Evolutionary conservation across 2,113 vertebrate genomes (phyloP).

Genomic region (Hepsetus odoe): DNA sequence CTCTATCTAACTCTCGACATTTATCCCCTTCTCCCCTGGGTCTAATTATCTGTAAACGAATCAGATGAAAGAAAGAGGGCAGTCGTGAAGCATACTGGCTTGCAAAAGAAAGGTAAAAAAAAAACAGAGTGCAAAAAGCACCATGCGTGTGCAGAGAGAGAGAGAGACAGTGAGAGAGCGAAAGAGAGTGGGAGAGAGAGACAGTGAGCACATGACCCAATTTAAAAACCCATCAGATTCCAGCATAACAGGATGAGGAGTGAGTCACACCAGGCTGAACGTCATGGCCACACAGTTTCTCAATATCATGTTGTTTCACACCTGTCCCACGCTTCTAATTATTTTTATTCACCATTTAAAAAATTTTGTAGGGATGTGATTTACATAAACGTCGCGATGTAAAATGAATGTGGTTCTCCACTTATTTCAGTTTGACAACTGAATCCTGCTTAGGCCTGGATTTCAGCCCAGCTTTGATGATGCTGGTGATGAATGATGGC

Average conservation of each 20-base stretch:
- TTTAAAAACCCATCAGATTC: slow-evolving; percentile 21
- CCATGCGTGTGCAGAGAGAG: slow-evolving; percentile 15
- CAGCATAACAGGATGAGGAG: not conserved
- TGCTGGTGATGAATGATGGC: not conserved
- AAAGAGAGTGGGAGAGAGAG: not conserved
- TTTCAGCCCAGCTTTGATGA: not conserved
- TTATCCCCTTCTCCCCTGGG: slow-evolving; percentile 55
- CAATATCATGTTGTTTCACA: slow-evolving; percentile 2
- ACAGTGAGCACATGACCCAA: slow-evolving; percentile 17
- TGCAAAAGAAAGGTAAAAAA: slow-evolving; percentile 42
- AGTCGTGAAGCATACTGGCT: slow-evolving; percentile 62
- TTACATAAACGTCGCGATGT: not conserved
- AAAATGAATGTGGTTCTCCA: not conserved
- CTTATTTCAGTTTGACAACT: not conserved
- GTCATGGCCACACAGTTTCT: slow-evolving; percentile 11
- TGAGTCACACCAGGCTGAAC: slow-evolving; percentile 1
- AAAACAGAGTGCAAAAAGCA: slow-evolving; percentile 53
- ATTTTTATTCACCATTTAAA: not conserved
- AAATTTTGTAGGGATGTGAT: not conserved
- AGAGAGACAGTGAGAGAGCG: not conserved
- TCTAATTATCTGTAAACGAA: slow-evolving; percentile 72
- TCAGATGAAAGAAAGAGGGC: slow-evolving; percentile 68
- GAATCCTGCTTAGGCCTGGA: not conserved
- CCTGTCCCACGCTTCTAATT: not conserved
- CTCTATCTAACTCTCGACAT: slow-evolving; percentile 19